phyloP scores from a whole-genome alignment of 2,888 invertebrate genomes.

The Phragmatobia fuliginosa region DNA sequence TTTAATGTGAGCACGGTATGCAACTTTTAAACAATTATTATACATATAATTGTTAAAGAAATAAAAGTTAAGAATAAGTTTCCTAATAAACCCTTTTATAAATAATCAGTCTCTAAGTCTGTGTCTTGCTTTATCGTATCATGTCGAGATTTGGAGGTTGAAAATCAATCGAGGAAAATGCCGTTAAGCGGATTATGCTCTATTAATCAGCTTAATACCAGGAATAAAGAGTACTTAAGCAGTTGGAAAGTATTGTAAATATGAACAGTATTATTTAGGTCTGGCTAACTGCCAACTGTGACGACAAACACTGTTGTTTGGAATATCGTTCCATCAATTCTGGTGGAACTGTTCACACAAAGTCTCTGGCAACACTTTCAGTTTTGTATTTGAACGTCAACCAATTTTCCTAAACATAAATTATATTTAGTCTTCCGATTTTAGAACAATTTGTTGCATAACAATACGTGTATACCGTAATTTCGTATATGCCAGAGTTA shows the following conservation, averaged over 20 bases:
- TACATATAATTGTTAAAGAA: background rate
- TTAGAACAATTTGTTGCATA: conserved; percentile 7
- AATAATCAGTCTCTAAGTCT: background rate
- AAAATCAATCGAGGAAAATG: conserved; percentile 4
- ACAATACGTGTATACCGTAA: background rate
- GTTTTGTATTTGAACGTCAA: conserved; percentile 27
- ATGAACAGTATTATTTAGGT: conserved; percentile 60
- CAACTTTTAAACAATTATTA: background rate
- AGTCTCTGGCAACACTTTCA: conserved; percentile 48
- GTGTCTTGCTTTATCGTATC: conserved; percentile 4
- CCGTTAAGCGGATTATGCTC: conserved; percentile 7
- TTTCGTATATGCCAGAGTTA: background rate
- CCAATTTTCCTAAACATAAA: conserved; percentile 24
- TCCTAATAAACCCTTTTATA: background rate
- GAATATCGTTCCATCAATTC: conserved; percentile 65
- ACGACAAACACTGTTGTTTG: conserved; percentile 54
- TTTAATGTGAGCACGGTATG: background rate
- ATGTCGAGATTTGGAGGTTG: conserved; percentile 14
- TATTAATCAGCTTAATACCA: conserved; percentile 11
- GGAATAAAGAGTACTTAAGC: conserved; percentile 16
- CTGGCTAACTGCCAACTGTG: conserved; percentile 66
- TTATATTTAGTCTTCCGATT: conserved; percentile 14
- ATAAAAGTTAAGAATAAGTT: background rate
- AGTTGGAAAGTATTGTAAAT: conserved; percentile 45
- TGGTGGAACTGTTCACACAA: conserved; percentile 57